Evolutionary conservation across 2,888 invertebrate genomes (phyloP).

Genomic region (Brachycybe producta): DNA sequence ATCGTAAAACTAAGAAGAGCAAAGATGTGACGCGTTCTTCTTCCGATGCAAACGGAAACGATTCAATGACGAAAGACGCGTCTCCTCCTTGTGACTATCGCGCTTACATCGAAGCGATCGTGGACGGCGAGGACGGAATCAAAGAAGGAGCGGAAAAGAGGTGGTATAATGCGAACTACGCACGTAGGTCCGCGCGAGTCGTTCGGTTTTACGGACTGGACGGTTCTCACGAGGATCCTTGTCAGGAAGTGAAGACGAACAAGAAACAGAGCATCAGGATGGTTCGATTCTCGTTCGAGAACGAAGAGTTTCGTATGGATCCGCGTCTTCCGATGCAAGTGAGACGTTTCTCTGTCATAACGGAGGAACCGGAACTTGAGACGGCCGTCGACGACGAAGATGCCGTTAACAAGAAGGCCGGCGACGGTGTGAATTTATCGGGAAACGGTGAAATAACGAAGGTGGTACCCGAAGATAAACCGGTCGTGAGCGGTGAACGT

Average conservation of each 20-base stretch:
- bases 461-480: background rate
- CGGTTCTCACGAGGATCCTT: slow-evolving; percentile 10
- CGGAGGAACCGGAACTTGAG: slow-evolving; percentile 15
- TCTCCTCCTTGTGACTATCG: no score
- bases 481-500: background rate
- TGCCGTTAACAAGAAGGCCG: background rate
- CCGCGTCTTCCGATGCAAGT: slow-evolving; percentile 1
- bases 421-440: background rate
- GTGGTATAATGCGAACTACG: slow-evolving; percentile 10
- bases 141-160: slow-evolving; percentile 4
- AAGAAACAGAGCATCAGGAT: slow-evolving; percentile 15
- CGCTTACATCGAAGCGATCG: background rate
- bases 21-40: background rate
- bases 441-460: background rate
- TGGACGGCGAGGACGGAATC: background rate
- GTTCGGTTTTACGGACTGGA: slow-evolving; percentile 16
- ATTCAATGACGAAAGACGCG: background rate
- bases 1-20: slow-evolving; percentile 2
- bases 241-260: slow-evolving; percentile 15
- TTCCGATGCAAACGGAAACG: background rate
- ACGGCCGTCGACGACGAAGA: background rate
- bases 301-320: slow-evolving; percentile 8
- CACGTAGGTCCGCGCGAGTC: slow-evolving; percentile 7
- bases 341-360: slow-evolving; percentile 10
- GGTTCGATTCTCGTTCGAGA: slow-evolving; percentile 17